These are phyloP conservation scores for Strix uralensis DNA, from an alignment of 2,113 vertebrate genomes.

Conservation along the genomic window DNA sequence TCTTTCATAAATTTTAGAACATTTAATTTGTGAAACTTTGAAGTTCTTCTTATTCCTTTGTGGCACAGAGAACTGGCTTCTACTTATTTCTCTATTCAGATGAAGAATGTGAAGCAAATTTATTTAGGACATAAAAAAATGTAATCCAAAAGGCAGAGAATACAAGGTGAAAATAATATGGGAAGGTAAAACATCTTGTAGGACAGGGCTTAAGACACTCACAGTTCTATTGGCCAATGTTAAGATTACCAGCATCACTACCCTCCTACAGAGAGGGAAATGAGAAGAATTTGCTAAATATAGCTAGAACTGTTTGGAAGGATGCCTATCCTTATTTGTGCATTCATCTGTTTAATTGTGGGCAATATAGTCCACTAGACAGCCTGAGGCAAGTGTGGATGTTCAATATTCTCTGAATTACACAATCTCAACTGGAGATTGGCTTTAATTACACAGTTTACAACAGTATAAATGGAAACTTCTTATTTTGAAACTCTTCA, in stretches of 20 bases:
- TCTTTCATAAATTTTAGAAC: neutral
- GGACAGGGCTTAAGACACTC: neutral
- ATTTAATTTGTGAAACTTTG: neutral
- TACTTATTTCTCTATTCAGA: neutral
- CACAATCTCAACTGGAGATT: neutral
- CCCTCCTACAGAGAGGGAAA: slow-evolving; percentile 51
- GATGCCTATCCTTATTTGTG: slow-evolving; percentile 49
- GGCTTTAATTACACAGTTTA: neutral
- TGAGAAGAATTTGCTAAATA: slow-evolving; percentile 59
- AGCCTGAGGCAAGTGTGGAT: neutral
- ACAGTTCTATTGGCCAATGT: neutral
- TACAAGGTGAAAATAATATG: neutral
- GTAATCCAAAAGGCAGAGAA: neutral
- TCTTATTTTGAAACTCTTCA: neutral
- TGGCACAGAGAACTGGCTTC: neutral
- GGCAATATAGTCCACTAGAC: slow-evolving; percentile 39
- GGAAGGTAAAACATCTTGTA: neutral
- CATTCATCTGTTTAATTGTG: slow-evolving; percentile 60
- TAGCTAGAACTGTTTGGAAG: slow-evolving; percentile 39
- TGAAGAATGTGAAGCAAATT: neutral
- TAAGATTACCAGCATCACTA: slow-evolving; percentile 1
- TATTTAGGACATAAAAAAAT: neutral
- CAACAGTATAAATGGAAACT: neutral
- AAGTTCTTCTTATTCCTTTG: neutral
- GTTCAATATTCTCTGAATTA: slow-evolving; percentile 17